Percentiles rank a stretch among this genome's conserved stretches.
Conservation (phyloP, 2,888 invertebrate genomes). For the Globia sparganii region DNA sequence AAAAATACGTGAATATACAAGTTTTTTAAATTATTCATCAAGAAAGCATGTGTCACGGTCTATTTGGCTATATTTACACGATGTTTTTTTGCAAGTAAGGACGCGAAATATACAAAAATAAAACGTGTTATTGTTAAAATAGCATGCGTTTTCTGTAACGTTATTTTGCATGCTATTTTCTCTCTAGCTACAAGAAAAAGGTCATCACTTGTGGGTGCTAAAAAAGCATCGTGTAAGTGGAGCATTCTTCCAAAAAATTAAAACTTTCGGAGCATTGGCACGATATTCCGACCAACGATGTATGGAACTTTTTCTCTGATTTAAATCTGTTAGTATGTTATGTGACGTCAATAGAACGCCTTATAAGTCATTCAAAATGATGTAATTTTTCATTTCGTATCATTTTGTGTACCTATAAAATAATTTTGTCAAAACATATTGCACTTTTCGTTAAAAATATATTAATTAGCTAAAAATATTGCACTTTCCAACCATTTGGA, state of each 20-base stretch:
- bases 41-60: constrained; percentile 30
- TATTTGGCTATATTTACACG: constrained; percentile 29
- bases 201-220: background rate
- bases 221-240: constrained; percentile 33
- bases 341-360: constrained; percentile 27
- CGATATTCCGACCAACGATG: background rate
- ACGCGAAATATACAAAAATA: constrained; percentile 6
- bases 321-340: background rate
- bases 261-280: constrained; percentile 37
- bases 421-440: constrained; percentile 48
- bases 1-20: constrained; percentile 71
- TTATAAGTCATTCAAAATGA: constrained; percentile 9
- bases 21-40: constrained; percentile 17
- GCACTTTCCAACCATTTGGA: constrained; percentile 54
- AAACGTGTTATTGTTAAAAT: constrained; percentile 17
- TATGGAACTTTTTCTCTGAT: constrained; percentile 9
- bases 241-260: constrained; percentile 6
- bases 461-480: constrained; percentile 55
- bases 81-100: constrained; percentile 18
- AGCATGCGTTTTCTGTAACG: constrained; percentile 11
- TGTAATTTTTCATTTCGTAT: background rate
- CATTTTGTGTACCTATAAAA: constrained; percentile 14
- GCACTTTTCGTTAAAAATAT: constrained; percentile 40
- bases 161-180: constrained; percentile 8
- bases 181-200: background rate